phyloP scores from a whole-genome alignment of 2,797 vertebrate genomes.

The Alca torda region DNA sequence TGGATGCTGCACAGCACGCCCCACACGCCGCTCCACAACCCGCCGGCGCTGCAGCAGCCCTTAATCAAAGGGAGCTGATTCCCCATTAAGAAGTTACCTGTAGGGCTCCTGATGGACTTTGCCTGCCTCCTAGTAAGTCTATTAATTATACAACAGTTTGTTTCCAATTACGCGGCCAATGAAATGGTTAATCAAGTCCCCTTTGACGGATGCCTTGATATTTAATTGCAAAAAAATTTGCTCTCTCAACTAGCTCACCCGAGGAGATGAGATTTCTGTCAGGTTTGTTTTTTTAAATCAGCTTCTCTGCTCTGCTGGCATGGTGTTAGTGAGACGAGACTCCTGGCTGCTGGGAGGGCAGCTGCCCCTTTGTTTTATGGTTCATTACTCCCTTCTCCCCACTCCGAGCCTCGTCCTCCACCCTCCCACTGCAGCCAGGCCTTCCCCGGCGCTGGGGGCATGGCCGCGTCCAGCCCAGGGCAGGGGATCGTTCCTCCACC shows the following conservation, averaged over 20 bases:
- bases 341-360: constrained; percentile 3
- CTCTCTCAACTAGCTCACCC: constrained; percentile 60
- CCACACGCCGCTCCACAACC: neutral
- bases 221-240: constrained; percentile 73
- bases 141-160: constrained; percentile 74
- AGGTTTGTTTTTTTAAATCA: constrained; percentile 59
- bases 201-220: constrained; percentile 72
- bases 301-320: constrained; percentile 31
- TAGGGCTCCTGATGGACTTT: constrained; percentile 72
- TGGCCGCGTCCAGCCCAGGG: neutral
- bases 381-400: neutral
- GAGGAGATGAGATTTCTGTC: constrained; percentile 69
- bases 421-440: neutral
- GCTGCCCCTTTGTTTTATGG: neutral
- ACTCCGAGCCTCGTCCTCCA: neutral
- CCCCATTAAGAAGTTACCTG: constrained; percentile 73
- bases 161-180: constrained; percentile 72
- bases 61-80: constrained; percentile 65
- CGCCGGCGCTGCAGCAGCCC: neutral
- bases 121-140: constrained; percentile 66
- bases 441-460: neutral
- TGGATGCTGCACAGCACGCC: neutral
- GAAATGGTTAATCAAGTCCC: constrained; percentile 76
- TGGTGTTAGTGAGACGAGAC: neutral
- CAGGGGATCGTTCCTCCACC: neutral